Conservation (phyloP, 2,797 vertebrate species). For the Schizopygopsis malacanthus region DNA sequence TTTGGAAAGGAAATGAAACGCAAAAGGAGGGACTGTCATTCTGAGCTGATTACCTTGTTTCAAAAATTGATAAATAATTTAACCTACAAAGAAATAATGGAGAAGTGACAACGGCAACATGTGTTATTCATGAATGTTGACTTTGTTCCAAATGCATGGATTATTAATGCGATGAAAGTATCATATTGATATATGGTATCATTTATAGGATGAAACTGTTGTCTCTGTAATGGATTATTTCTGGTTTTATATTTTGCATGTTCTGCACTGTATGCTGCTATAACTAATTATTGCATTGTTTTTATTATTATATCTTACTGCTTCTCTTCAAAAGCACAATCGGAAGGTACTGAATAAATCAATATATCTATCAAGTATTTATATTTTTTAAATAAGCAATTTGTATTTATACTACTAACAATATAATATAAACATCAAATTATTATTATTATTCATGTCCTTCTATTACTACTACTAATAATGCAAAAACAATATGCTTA, state of each 20-base stretch:
- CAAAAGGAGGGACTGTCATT: slow-evolving; percentile 4
- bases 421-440: too few species aligned
- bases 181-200: slow-evolving; percentile 52
- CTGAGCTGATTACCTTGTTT: background rate
- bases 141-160: slow-evolving; percentile 50
- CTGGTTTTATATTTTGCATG: background rate
- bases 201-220: background rate
- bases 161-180: slow-evolving; percentile 57
- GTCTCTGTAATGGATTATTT: background rate
- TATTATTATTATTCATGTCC: too few species aligned
- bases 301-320: background rate
- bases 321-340: background rate
- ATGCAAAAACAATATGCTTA: too few species aligned
- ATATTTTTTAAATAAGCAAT: too few species aligned
- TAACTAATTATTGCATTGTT: background rate
- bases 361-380: too few species aligned
- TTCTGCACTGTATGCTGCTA: background rate
- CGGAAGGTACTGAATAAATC: too few species aligned
- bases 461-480: too few species aligned
- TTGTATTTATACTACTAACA: too few species aligned
- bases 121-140: slow-evolving; percentile 48
- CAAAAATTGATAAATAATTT: slow-evolving; percentile 47
- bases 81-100: slow-evolving; percentile 43
- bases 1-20: background rate
- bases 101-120: slow-evolving; percentile 41